These are phyloP conservation scores for Dione juno DNA, from an alignment of 2,888 invertebrate species.

Conservation along the genomic window DNA sequence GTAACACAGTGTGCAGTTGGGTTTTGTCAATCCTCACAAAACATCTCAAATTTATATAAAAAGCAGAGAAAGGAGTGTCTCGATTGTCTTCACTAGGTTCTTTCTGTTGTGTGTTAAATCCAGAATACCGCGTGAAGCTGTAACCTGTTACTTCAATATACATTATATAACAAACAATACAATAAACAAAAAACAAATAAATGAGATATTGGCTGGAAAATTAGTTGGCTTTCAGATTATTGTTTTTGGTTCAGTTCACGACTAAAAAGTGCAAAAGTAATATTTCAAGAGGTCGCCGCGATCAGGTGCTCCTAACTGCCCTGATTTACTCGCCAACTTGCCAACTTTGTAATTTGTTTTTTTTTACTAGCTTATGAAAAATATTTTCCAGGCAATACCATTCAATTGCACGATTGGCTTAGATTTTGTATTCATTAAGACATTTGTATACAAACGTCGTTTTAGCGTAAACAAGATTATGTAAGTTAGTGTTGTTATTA, in stretches of 20 bases:
- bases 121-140: too few species aligned
- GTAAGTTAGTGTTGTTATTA: background rate
- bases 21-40: too few species aligned
- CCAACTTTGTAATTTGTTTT: constrained; percentile 45
- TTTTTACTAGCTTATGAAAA: constrained; percentile 44
- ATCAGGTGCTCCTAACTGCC: constrained; percentile 55
- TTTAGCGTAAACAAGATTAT: background rate
- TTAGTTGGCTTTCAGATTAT: constrained; percentile 40
- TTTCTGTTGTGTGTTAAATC: too few species aligned
- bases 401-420: constrained; percentile 13
- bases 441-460: background rate
- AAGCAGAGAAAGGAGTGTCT: too few species aligned
- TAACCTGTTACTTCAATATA: background rate
- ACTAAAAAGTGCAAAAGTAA: constrained; percentile 51
- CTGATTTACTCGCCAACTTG: constrained; percentile 55
- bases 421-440: constrained; percentile 7
- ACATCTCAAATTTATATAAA: too few species aligned
- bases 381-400: constrained; percentile 39
- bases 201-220: constrained; percentile 17
- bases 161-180: background rate
- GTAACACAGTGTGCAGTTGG: too few species aligned
- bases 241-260: constrained; percentile 42
- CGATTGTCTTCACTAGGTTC: too few species aligned
- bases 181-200: constrained; percentile 1
- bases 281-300: constrained; percentile 52